Conservation (phyloP, 2,888 invertebrate genomes). For the Parnassius mnemosyne region DNA sequence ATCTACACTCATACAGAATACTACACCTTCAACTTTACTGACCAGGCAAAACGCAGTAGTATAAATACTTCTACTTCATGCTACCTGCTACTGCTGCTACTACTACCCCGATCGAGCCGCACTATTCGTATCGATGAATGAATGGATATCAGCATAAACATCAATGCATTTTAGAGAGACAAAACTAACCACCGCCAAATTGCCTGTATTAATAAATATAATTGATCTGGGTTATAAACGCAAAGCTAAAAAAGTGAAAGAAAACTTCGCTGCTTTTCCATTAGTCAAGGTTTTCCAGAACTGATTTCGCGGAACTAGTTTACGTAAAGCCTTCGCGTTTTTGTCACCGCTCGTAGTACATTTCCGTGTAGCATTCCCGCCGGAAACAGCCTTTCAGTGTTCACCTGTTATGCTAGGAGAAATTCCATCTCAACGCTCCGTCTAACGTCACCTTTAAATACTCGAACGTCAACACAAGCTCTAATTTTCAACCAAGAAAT, state of each 20-base stretch:
- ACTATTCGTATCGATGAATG: no score
- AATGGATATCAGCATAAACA: no score
- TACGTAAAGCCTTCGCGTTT: slow-evolving; percentile 52
- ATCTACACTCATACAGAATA: no score
- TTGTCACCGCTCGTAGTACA: slow-evolving; percentile 60
- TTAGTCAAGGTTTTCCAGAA: slow-evolving; percentile 22
- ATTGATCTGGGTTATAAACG: no score
- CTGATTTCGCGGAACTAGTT: slow-evolving; percentile 53
- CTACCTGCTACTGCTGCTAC: no score
- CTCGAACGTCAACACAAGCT: slow-evolving; percentile 12
- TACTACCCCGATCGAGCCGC: no score
- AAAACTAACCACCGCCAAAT: no score
- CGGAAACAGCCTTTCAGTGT: slow-evolving; percentile 65
- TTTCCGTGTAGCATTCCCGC: slow-evolving; percentile 64
- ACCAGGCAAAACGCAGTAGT: no score
- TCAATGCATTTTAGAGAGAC: no score
- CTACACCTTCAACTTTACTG: no score
- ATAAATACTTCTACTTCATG: no score
- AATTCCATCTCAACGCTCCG: slow-evolving; percentile 38
- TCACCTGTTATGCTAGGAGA: slow-evolving; percentile 49
- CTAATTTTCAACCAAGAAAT: slow-evolving; percentile 11
- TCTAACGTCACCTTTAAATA: slow-evolving; percentile 18
- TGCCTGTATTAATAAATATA: no score
- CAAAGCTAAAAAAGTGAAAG: slow-evolving; percentile 3
- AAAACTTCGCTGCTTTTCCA: slow-evolving; percentile 1